Evolutionary conservation across 2,888 invertebrate species (phyloP).

Genomic region (Helobdella robusta): DNA sequence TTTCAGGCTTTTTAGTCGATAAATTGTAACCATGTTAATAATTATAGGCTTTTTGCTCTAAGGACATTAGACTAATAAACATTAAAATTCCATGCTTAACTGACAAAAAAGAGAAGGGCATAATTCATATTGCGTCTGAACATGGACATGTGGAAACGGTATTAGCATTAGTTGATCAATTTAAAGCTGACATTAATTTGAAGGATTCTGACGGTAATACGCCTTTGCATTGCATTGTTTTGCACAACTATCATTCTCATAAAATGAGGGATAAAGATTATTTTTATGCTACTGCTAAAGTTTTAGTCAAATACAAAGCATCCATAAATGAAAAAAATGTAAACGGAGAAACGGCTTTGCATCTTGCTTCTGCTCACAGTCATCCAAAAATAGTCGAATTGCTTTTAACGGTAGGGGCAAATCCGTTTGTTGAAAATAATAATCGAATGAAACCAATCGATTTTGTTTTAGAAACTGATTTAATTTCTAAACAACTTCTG

Average conservation of each 20-base stretch:
- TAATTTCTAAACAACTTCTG: constrained; percentile 36
- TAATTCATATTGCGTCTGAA: constrained; percentile 35
- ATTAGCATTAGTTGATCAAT: constrained; percentile 34
- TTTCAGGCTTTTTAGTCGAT: not conserved
- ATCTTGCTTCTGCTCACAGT: constrained; percentile 36
- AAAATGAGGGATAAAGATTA: constrained; percentile 37
- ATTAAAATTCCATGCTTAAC: constrained; percentile 36
- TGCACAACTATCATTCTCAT: constrained; percentile 33
- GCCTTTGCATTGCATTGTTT: constrained; percentile 35
- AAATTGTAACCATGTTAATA: constrained; percentile 28
- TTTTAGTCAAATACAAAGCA: constrained; percentile 33
- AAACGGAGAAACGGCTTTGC: constrained; percentile 35
- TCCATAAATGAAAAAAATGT: constrained; percentile 35
- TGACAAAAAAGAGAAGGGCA: constrained; percentile 35
- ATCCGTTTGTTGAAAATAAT: constrained; percentile 36
- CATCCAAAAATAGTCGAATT: constrained; percentile 36
- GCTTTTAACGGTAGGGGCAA: constrained; percentile 35
- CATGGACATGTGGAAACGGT: constrained; percentile 35
- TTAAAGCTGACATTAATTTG: constrained; percentile 36
- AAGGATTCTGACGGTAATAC: constrained; percentile 37
- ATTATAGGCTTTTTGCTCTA: constrained; percentile 33
- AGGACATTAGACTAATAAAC: constrained; percentile 34
- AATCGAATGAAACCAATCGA: constrained; percentile 35
- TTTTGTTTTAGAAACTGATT: constrained; percentile 34
- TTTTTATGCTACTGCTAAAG: constrained; percentile 35